Evolutionary conservation across 2,888 invertebrate species (phyloP).

Genomic region (Melanostoma mellinum): DNA sequence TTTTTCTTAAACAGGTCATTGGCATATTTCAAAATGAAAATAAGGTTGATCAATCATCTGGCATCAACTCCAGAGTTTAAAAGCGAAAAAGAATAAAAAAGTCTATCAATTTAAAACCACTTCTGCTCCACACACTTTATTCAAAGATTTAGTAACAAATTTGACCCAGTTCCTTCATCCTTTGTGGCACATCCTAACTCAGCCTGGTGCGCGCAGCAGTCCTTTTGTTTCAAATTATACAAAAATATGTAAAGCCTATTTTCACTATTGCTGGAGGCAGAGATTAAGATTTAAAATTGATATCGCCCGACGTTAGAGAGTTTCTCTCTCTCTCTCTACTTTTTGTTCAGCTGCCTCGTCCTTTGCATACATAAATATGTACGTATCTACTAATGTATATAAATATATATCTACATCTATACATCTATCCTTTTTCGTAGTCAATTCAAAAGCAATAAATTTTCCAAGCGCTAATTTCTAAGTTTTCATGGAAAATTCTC

Average conservation of each 20-base stretch:
- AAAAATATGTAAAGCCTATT: conserved; percentile 66
- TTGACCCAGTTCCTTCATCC: conserved; percentile 44
- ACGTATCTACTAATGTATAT: too few relatives aligned
- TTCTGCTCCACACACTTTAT: conserved; percentile 15
- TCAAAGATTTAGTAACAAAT: conserved; percentile 42
- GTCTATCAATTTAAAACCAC: conserved; percentile 30
- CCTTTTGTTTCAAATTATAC: conserved; percentile 41
- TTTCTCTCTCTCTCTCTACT: conserved; percentile 12
- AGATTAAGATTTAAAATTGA: conserved; percentile 71
- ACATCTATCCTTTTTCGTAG: conserved; percentile 39
- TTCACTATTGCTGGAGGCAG: conserved; percentile 61
- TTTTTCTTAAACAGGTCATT: too few relatives aligned
- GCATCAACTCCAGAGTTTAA: too few relatives aligned
- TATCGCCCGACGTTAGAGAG: conserved; percentile 48
- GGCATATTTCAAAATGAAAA: too few relatives aligned
- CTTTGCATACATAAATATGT: neutral
- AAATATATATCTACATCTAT: neutral
- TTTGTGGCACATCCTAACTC: conserved; percentile 21
- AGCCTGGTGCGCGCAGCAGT: neutral
- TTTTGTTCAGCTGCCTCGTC: conserved; percentile 6
- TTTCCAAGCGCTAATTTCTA: conserved; percentile 70
- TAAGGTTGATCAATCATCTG: too few relatives aligned
- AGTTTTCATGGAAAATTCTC: conserved; percentile 57
- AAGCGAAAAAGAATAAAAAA: neutral
- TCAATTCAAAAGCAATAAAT: conserved; percentile 72